Percentiles rank a stretch among this genome's conserved stretches.
Conservation (phyloP, 2,113 vertebrate genomes). For the Cichladusa arquata region DNA sequence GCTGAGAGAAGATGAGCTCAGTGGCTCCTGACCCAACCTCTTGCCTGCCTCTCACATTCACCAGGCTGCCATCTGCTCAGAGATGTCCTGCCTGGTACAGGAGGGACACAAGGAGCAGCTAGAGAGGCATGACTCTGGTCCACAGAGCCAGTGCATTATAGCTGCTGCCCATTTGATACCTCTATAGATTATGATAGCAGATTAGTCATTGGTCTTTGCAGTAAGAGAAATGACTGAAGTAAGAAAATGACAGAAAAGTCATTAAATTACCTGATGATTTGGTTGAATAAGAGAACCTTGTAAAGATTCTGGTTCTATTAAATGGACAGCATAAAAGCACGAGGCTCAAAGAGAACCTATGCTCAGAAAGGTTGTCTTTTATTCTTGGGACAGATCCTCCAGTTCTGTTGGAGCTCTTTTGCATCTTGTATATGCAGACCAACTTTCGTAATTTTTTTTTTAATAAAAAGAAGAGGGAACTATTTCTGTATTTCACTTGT, state of each 20-base stretch:
- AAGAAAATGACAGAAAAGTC: neutral
- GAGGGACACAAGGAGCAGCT: neutral
- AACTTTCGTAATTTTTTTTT: neutral
- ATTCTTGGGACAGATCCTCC: neutral
- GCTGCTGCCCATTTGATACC: neutral
- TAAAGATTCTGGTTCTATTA: neutral
- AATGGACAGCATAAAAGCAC: neutral
- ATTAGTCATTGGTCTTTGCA: neutral
- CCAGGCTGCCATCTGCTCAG: neutral
- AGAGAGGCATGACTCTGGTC: neutral
- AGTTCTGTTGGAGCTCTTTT: neutral
- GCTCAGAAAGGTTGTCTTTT: neutral
- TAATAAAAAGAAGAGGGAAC: neutral
- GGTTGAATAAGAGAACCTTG: neutral
- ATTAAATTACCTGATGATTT: neutral
- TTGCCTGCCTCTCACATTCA: neutral
- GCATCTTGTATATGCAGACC: neutral
- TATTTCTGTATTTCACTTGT: neutral
- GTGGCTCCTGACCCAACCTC: neutral
- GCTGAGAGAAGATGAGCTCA: fast-evolving
- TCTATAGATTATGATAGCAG: neutral
- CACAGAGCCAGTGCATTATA: neutral
- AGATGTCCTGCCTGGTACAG: neutral
- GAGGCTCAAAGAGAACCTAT: neutral
- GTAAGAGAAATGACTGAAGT: neutral